Evolutionary conservation across 2,113 vertebrate genomes (phyloP).

Genomic region (Tragelaphus strepsiceros): DNA sequence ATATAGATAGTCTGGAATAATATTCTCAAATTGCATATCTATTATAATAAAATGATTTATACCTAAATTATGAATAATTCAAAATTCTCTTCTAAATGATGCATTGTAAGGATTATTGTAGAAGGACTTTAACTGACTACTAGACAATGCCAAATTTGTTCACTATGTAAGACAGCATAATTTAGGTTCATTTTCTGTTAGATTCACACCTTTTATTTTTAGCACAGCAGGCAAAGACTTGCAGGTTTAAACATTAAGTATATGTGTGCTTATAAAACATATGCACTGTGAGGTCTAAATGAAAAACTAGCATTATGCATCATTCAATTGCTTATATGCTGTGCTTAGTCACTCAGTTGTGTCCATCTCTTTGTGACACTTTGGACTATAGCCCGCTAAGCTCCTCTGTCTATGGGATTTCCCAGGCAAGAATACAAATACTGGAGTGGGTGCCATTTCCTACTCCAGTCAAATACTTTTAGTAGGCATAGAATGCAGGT

Average conservation of each 20-base stretch:
- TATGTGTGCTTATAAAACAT: neutral
- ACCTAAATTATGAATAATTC: neutral
- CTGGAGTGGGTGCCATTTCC: neutral
- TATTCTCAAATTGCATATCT: neutral
- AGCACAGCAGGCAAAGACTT: neutral
- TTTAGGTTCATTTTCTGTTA: constrained; percentile 33
- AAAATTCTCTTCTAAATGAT: neutral
- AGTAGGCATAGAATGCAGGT: neutral
- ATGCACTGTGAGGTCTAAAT: neutral
- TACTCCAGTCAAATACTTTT: neutral
- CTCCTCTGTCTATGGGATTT: neutral
- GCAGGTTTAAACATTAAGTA: neutral
- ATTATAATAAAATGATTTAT: neutral
- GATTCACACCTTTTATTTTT: neutral
- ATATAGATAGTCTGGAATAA: neutral
- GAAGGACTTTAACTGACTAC: neutral
- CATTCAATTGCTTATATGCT: neutral
- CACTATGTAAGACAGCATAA: neutral
- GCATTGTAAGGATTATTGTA: neutral
- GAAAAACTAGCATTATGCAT: neutral
- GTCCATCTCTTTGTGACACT: neutral
- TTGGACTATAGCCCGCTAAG: neutral
- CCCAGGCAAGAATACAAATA: neutral
- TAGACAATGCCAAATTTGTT: constrained; percentile 15
- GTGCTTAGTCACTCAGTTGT: neutral